These are phyloP conservation scores for Tineola bisselliella DNA, from an alignment of 2,888 invertebrate species.

Conservation along the genomic window DNA sequence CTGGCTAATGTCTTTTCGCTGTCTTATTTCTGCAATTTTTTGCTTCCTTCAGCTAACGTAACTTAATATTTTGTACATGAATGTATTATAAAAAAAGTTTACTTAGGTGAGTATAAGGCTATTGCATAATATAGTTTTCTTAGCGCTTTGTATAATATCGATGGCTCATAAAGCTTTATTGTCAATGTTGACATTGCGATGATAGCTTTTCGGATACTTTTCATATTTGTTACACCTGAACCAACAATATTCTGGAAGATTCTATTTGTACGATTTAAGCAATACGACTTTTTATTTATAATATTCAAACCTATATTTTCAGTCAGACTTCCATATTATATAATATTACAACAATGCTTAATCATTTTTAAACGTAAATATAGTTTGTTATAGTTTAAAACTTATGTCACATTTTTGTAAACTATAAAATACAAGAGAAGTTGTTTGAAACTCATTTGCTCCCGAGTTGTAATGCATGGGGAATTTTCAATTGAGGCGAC, in stretches of 20 bases:
- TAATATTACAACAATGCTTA: too few relatives aligned
- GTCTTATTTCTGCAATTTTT: neutral
- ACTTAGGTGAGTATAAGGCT: conserved; percentile 3
- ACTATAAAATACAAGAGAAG: neutral
- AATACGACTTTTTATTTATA: too few relatives aligned
- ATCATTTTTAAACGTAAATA: too few relatives aligned
- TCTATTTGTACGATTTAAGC: too few relatives aligned
- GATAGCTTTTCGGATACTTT: conserved; percentile 27
- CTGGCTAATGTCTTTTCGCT: neutral
- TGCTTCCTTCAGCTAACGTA: neutral
- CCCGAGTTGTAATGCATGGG: neutral
- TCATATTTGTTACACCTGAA: conserved; percentile 46
- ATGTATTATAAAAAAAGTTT: neutral
- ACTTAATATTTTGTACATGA: neutral
- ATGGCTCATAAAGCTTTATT: conserved; percentile 29
- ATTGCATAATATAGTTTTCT: conserved; percentile 12
- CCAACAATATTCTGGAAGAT: conserved; percentile 29
- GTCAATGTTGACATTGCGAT: conserved; percentile 47
- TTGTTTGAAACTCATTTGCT: neutral
- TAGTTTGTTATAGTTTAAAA: too few relatives aligned
- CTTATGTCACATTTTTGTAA: neutral
- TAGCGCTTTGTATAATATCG: conserved; percentile 35
- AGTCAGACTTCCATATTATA: too few relatives aligned
- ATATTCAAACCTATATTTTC: too few relatives aligned
- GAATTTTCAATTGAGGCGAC: neutral